Evolutionary conservation across 2,888 invertebrate species (phyloP), one percentile per base, ranked within the genome.

Genomic region (Heliconius erato): DNA sequence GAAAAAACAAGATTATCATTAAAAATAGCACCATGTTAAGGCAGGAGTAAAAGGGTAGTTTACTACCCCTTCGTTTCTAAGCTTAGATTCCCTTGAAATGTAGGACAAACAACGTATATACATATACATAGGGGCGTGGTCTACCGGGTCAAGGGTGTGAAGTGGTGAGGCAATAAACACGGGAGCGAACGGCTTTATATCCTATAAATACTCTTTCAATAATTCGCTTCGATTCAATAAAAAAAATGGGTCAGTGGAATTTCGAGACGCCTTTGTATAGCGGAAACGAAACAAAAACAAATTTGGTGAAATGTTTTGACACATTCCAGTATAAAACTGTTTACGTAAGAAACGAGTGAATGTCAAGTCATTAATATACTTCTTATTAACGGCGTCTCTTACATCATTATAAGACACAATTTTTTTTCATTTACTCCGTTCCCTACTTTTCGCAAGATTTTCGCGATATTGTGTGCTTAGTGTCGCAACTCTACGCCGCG

Each of bases 141-240:
- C 67, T 63, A 65, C 74, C 32, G 63, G 84, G 84, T 82, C 84
- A 82, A 84, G 84, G 84, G 79, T 80, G 82, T 23, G 78, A 79
- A 79, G 26, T 78, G 54, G 76, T 63, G 77, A 16, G 63, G 59
- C 80, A 82, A 80, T 80, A 82, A 68, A 74, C 63, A 59, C 59
- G 71, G 59, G 16, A 44, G 78, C 77, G 79, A 78, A 72, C 78
- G 68, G 69, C 79, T 80, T 40, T 69, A 65, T 78, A 35, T 35
- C 69, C 74, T 79, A 84, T 79, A 84, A 82, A 84, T 77, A 79
- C 65, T 67, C 44, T 28, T 82, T 71, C n/a, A 74, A 68, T 71
- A 28, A 71, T 79, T 44, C 76, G n/a, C 67, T 40, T 44, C 74
- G 23, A 44, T 63, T 40, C 35, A 44, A 71, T 54, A 69, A 63